These are phyloP conservation scores for Haemorhous mexicanus DNA, from an alignment of 2,113 vertebrate genomes.

Conservation along the genomic window DNA sequence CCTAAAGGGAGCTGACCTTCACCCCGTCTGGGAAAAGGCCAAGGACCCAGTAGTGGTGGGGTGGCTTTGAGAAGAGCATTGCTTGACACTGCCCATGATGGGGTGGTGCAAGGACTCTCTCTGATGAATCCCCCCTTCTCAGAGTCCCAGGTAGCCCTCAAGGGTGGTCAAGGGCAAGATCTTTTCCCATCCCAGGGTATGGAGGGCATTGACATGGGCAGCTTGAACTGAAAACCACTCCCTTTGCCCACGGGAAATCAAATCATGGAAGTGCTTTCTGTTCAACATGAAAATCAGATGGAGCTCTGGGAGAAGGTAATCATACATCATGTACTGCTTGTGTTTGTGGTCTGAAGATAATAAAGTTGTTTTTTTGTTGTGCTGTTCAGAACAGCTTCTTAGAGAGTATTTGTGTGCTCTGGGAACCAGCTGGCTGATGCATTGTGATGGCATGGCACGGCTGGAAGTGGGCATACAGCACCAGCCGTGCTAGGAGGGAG, in stretches of 20 bases:
- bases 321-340: not conserved
- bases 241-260: not conserved
- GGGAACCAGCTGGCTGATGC: not conserved
- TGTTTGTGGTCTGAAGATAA: not conserved
- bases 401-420: not conserved
- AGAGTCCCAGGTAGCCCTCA: not conserved
- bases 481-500: not conserved
- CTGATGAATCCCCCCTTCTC: not conserved
- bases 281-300: not conserved
- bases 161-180: not conserved
- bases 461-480: not conserved
- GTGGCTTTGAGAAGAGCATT: rapidly evolving
- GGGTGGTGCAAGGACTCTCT: not conserved
- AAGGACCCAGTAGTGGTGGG: rapidly evolving
- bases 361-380: not conserved
- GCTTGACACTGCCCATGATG: not conserved
- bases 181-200: not conserved
- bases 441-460: not conserved
- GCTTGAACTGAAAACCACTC: not conserved
- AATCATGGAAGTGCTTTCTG: not conserved
- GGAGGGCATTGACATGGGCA: not conserved
- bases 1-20: rapidly evolving
- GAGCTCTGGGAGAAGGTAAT: not conserved
- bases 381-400: not conserved
- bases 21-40: not conserved